Evolutionary conservation across 2,113 vertebrate species (phyloP), one percentile per base, ranked within the genome.

Genomic region (Aegithalos caudatus): DNA sequence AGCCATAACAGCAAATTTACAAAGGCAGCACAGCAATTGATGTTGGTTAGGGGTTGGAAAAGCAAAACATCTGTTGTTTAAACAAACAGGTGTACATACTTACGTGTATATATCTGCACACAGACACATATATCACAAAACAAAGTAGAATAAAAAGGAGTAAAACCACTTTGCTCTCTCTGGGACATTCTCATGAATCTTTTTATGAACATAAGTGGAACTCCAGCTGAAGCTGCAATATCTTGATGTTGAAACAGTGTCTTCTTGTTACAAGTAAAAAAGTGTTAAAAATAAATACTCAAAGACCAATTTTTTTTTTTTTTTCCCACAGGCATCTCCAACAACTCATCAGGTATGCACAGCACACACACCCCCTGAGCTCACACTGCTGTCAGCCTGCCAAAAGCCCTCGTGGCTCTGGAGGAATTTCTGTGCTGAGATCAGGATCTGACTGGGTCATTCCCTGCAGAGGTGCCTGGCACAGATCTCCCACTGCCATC

Each of bases 291-390:
- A 62, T 2, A 78, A 81, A 42, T 25, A 51, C 78, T 48, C 35
- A n/a, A 45, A 47, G 9, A 33, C 14, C 7, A 3, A 2, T 42
- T 72, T 71, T 67, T 94, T 25, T 69, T 67, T 95, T 35, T 72
- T 71, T 94, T 92, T 67, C 62, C 42, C 61, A 74, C 0, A 2
- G 24, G 35, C 83, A 42, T 47, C 85, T 90, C 4, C 96, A 96
- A 88, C 88, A 97, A 70, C 94, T 97, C 82, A 96, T 93, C 71
- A 73, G 73, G 86, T 66, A 97, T 91, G 94, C 96, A 78, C 35
- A 91, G 96, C 94, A 93, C 92, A 84, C 31, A 86, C 80, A 87
- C 33, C 40, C 81, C 58, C 83, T 82, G 56, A 70, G 57, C 48
- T 51, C 45, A 61, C 1, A 7, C 33, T 92, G 85, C 23, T 95